A percentile compares a stretch with the other conserved stretches of the same genome.
Conservation (phyloP, 2,797 vertebrate genomes). For the Sebastes taczanowskii region DNA sequence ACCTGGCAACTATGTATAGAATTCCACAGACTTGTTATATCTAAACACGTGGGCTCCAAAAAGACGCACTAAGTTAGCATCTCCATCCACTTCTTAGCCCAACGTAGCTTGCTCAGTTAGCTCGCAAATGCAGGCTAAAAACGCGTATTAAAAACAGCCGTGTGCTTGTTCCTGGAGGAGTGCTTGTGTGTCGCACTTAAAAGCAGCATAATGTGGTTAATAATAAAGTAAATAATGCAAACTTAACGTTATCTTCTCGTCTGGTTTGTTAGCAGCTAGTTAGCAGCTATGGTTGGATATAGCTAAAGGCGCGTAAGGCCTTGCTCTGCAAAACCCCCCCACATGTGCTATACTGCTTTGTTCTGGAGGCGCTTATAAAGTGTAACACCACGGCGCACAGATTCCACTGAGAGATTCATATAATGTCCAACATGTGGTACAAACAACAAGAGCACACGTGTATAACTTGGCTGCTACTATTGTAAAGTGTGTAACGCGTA, state of each 20-base stretch:
- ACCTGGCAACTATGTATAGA: too few species aligned
- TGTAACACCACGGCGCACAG: conserved; percentile 27
- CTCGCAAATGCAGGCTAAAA: too few species aligned
- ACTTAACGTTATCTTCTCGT: not conserved
- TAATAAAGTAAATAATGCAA: not conserved
- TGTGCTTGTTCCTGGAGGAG: too few species aligned
- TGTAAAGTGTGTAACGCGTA: not conserved
- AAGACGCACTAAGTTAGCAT: too few species aligned
- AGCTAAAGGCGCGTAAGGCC: conserved; percentile 73
- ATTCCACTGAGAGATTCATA: conserved; percentile 14
- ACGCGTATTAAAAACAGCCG: too few species aligned
- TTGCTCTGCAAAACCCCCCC: conserved; percentile 77
- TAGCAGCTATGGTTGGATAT: conserved; percentile 45
- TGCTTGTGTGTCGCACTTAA: too few species aligned
- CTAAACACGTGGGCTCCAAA: too few species aligned
- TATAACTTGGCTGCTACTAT: not conserved
- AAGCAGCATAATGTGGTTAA: too few species aligned
- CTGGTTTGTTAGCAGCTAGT: conserved; percentile 32
- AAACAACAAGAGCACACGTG: not conserved
- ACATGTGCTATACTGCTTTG: conserved; percentile 88
- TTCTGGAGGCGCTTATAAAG: conserved; percentile 83
- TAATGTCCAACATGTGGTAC: not conserved
- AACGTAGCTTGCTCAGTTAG: too few species aligned
- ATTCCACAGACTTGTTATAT: too few species aligned
- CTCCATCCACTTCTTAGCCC: too few species aligned